Base-by-base conservation (phyloP, 1,140 invertebrate species). In the Papilio dardanus region DNA sequence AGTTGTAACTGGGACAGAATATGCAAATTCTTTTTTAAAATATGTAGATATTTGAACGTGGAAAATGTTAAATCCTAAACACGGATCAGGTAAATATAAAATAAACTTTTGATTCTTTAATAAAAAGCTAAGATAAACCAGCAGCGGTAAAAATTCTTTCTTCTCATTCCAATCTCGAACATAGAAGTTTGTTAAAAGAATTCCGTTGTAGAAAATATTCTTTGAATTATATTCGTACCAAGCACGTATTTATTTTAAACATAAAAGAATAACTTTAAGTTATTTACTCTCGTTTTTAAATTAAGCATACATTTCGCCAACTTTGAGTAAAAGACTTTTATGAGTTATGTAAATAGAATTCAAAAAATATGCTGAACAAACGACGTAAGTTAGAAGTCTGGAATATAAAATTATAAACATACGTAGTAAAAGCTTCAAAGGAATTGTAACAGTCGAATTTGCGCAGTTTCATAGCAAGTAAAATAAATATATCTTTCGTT, bases 331-430 rank as follows among this genome's bases (percentile, higher is more conserved):
- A 6, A 12, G 12, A 14, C 16, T 58, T 62, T 62, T 28, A 28
- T 62, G 14, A 62, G 3, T 62, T 62, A 30, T 62, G 54, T 62
- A 28, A 62, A 62, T 30, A 16, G 54, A 62, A 62, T 62, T 62
- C 28, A 3, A 62, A 62, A 62, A 62, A 62, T 62, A 62, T 62
- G 54, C 54, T 62, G 54, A 62, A 62, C 24, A 62, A 62, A 62
- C 24, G 54, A 1, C 30, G 54, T 62, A 62, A 62, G 10, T 62
- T 62, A 28, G 54, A 5, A 62, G 24, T 62, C 21, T 62, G 54
- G 54, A 5, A 62, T 62, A 62, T 62, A 62, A 62, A 62, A 62
- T 62, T 62, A 62, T 28, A 62, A 28, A 62, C 54, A 62, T 30
- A 10, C 8, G 24, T 62, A 62, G 30, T 62, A 62, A 62, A 30